Base-by-base conservation (phyloP, 1,140 invertebrate species). In the Panulirus ornatus region DNA sequence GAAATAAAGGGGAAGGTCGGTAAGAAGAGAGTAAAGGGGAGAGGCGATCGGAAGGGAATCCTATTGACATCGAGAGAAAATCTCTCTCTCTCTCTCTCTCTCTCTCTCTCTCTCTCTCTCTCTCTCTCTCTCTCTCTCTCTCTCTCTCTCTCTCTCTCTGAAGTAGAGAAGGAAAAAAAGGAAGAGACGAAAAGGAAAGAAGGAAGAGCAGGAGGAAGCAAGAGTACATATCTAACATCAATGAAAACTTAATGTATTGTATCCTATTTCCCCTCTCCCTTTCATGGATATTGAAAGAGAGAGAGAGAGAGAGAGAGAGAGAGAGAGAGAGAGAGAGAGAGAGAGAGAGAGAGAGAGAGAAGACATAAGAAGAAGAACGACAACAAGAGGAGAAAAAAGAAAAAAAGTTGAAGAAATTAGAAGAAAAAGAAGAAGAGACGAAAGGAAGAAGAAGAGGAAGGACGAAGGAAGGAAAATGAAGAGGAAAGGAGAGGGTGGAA, bases 61-160 rank as follows among this genome's bases (percentile, higher is more conserved):
- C n/a, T n/a, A n/a, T n/a, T n/a, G n/a, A n/a, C n/a, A n/a, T n/a
- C n/a, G n/a, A n/a, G n/a, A n/a, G n/a, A n/a, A n/a, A n/a, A n/a
- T 40, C 14, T 40, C 73, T 40, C 5, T 76, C 38, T 19, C 22
- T 76, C 73, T 76, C 73, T 76, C 73, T 76, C 73, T 76, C 73
- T 76, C 73, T 76, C 73, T 76, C 73, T 76, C 73, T 38, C 73
- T 38, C 73, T 38, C 73, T 38, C 73, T 38, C 73, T 38, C 73
- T 38, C 73, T 38, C 76, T 51, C 76, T 51, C 76, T 79, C 42
- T 79, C 76, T 54, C 51, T 54, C 51, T 54, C 51, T 54, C 51
- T 54, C 51, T 54, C 51, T 54, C 51, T 54, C 51, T 58, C 51
- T 58, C 2, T 19, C 9, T 58, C 51, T 58, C 51, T 6, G 14